Conservation (phyloP, 2,113 vertebrate genomes). For the Heterochromis multidens region DNA sequence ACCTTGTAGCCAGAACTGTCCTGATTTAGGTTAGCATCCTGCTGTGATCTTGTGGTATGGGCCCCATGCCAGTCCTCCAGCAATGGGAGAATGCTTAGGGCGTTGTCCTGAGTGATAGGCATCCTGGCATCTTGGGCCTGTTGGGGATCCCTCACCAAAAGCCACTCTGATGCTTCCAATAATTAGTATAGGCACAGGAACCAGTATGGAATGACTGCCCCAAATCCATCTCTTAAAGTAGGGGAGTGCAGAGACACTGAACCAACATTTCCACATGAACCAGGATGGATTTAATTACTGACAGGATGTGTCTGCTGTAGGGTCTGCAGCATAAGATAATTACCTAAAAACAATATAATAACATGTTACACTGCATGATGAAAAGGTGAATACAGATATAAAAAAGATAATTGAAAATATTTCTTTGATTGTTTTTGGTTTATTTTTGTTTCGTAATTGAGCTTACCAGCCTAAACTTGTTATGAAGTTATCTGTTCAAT, state of each 20-base stretch:
- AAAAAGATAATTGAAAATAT: not conserved
- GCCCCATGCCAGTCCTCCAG: slow-evolving; percentile 85
- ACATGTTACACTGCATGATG: not conserved
- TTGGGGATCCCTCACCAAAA: slow-evolving; percentile 3
- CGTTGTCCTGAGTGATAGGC: slow-evolving; percentile 97
- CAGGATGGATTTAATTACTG: not conserved
- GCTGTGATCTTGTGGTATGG: slow-evolving; percentile 15
- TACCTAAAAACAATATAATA: not conserved
- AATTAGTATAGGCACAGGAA: not conserved
- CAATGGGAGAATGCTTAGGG: slow-evolving; percentile 83
- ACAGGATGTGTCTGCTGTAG: not conserved
- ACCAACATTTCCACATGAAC: slow-evolving; percentile 32
- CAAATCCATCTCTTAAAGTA: not conserved
- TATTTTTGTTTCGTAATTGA: not conserved
- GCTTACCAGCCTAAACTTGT: not conserved
- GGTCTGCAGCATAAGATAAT: not conserved
- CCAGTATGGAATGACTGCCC: not conserved
- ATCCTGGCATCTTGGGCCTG: slow-evolving; percentile 81
- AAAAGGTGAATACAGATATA: not conserved
- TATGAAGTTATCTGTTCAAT: no score
- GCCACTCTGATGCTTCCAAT: not conserved
- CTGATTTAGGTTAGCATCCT: slow-evolving; percentile 49
- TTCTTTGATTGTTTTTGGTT: not conserved
- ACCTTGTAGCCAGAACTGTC: slow-evolving; percentile 13
- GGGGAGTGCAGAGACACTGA: slow-evolving; percentile 3